Evolutionary conservation across 2,888 invertebrate species (phyloP), one percentile per base, ranked within the genome.

Genomic region (Operophtera brumata): DNA sequence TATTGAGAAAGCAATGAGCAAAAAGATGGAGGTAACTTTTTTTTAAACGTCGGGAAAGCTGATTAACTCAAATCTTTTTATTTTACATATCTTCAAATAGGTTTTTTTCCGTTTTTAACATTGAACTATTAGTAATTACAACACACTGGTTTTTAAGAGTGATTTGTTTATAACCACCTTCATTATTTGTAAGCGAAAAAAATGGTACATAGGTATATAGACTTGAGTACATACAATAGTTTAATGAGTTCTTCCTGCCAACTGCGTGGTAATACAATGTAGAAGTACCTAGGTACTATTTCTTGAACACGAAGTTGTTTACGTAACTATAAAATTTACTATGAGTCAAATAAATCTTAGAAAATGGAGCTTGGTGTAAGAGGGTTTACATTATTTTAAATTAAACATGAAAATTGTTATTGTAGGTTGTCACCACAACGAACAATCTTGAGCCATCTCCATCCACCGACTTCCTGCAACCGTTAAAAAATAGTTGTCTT

Each of bases 291-390:
- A 35, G 10, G 44, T 45, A 44, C 39, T 39, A 54, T 39, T 55
- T 47, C 39, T 51, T 12, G 28, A 40, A 43, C 47, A 34, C 39
- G 37, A 47, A 39, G 47, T 44, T 51, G 43, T 55, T 54, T 47
- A 47, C 32, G 25, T 34, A 13, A 28, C 55, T 35, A 50, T 39
- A 28, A n/a, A n/a, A 47, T 37, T 56, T 45, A 51, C 47, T 41
- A 25, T 41, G 13, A 47, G 51, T 41, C 37, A 40, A 51, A 52
- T 56, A 56, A 52, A 56, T 48, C 43, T 50, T 35, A 25, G 40
- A 8, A 45, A 56, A 44, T 47, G 36, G 34, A 34, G 42, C 37
- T 26, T 47, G 9, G 30, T 28, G 8, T 30, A 46, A 50, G 42
- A 14, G 13, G 25, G 49, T 26, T 46, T 41, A n/a, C 10, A 11